Percentiles rank a stretch among this genome's conserved stretches.
phyloP scores from a whole-genome alignment of 1,140 invertebrate genomes.

The Megathymus violae region DNA sequence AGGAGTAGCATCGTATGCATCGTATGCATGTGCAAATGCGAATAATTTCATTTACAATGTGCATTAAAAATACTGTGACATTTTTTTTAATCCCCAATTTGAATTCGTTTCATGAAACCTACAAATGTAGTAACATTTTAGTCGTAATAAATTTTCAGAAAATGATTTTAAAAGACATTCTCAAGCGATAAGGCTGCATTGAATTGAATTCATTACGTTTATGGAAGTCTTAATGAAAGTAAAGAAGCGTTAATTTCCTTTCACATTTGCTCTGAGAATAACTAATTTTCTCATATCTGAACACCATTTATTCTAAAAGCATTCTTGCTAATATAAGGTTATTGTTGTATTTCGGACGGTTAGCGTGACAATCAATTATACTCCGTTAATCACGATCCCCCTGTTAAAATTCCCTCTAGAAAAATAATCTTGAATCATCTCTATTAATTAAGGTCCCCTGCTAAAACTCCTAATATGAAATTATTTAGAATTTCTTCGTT shows the following conservation, averaged over 20 bases:
- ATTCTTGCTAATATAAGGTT: slow-evolving; percentile 29
- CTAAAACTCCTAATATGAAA: no score
- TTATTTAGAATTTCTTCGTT: no score
- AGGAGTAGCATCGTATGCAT: no score
- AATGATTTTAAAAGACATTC: slow-evolving; percentile 6
- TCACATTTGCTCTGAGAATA: slow-evolving; percentile 31
- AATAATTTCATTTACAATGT: no score
- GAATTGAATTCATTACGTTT: slow-evolving; percentile 32
- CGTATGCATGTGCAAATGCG: no score
- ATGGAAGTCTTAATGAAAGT: slow-evolving; percentile 30
- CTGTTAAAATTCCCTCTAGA: no score
- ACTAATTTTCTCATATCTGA: slow-evolving; percentile 36
- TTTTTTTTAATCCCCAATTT: no score
- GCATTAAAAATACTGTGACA: no score
- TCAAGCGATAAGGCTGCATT: slow-evolving; percentile 20
- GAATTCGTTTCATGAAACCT: no score
- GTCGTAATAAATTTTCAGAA: slow-evolving; percentile 1
- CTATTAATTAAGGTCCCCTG: no score
- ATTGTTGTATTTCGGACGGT: not conserved
- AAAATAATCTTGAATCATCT: no score
- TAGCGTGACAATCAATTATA: not conserved
- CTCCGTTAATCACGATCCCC: no score
- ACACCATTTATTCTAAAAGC: slow-evolving; percentile 34
- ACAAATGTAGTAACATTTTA: slow-evolving; percentile 1
- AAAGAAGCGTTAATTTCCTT: slow-evolving; percentile 30